Evolutionary conservation across 2,113 vertebrate species (phyloP), one percentile per base, ranked within the genome.

Genomic region (Rattus norvegicus): DNA sequence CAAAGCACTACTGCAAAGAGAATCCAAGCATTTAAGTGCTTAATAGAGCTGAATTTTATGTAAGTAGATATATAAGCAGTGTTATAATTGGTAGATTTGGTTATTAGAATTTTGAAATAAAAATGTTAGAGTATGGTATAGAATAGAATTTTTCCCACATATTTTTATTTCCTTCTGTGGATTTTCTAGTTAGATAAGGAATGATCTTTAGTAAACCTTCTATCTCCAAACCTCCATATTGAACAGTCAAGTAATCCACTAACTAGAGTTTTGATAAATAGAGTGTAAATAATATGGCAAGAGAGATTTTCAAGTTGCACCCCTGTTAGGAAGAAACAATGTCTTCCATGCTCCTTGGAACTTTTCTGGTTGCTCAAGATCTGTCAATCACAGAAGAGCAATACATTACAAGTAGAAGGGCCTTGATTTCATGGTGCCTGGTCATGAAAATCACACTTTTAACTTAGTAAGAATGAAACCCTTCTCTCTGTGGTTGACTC

Each of bases 91-190:
- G 75, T 43, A 85, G 19, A 65, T 89, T 91, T 9, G 49, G 9
- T 81, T 90, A 33, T 70, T 97, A 54, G 8, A 73, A 95, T 92
- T 88, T 49, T 75, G 33, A 81, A 61, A 10, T 88, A 69, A 69
- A 69, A 69, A 69, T 14, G 12, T 69, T 69, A 69, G 96, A 79
- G 3, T 83, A 36, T 73, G 4, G 6, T 63, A 39, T 59, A 91
- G 19, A 54, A 26, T 83, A 49, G 9, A 14, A 84, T 7, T 49
- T 79, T 93, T 69, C 10, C 3, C 19, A 90, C 39, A 26, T 39
- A 30, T 36, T 61, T 80, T 49, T 8, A 39, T 26, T 91, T 19
- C 1, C 10, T 33, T 93, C 13, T 73, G 22, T n/a, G 79, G 33
- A 33, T 81, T 81, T 56, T 12, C 52, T 56, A 36, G 33, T 10